phyloP scores from a whole-genome alignment of 1,140 invertebrate species.

The Trichonephila clavata region DNA sequence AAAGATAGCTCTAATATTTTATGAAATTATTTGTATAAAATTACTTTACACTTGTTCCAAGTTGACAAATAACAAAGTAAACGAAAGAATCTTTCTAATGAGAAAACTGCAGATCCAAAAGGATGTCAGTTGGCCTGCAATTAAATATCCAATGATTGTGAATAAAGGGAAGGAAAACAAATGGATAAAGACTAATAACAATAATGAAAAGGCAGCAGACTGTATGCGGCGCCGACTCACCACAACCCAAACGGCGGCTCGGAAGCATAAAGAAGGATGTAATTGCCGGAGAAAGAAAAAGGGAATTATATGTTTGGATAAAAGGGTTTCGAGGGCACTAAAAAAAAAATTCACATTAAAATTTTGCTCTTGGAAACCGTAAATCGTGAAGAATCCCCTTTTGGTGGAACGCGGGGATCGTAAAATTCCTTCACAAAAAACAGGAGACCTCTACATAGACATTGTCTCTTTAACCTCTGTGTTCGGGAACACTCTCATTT shows the following conservation, averaged over 20 bases:
- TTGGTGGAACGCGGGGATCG: neutral
- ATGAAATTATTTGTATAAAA: no score
- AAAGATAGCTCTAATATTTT: no score
- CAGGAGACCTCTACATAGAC: no score
- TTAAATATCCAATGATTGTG: conserved; percentile 11
- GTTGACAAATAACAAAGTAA: no score
- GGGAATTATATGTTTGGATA: conserved; percentile 6
- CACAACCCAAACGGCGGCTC: conserved; percentile 2
- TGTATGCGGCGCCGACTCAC: neutral
- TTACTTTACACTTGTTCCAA: no score
- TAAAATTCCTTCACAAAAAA: neutral
- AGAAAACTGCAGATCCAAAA: neutral
- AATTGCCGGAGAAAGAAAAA: neutral
- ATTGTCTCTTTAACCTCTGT: no score
- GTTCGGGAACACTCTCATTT: no score
- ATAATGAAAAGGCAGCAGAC: conserved; percentile 33
- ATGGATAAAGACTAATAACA: neutral
- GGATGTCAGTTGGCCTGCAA: neutral
- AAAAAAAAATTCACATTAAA: neutral
- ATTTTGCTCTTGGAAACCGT: neutral
- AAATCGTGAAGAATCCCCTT: conserved; percentile 9
- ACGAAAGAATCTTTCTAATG: no score
- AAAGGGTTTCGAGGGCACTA: conserved; percentile 5
- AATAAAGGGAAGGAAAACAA: neutral
- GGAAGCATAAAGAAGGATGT: conserved; percentile 26